Percentiles rank a stretch among this genome's conserved stretches.
Evolutionary conservation across 2,888 invertebrate genomes (phyloP).

Genomic region (Oscheius sp.): DNA sequence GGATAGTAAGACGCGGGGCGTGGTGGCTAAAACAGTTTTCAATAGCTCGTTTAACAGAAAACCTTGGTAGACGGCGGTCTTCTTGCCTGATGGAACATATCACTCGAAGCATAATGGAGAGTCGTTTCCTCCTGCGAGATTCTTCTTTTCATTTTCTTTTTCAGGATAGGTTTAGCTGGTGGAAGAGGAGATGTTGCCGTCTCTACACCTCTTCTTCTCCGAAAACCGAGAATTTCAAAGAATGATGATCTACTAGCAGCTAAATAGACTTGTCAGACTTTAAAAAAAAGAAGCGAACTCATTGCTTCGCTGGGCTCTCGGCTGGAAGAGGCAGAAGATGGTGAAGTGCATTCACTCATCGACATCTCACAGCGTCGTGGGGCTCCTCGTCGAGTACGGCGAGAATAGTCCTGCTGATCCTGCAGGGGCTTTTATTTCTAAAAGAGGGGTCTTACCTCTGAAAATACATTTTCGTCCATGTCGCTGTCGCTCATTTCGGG

Average conservation of each 20-base stretch:
- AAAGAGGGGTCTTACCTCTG: slow-evolving; percentile 28
- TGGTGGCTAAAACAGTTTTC: slow-evolving; percentile 42
- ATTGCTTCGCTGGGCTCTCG: slow-evolving; percentile 67
- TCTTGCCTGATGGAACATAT: slow-evolving; percentile 36
- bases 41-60: too few relatives aligned
- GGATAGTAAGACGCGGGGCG: slow-evolving; percentile 52
- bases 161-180: slow-evolving; percentile 29
- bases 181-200: slow-evolving; percentile 12
- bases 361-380: slow-evolving; percentile 47
- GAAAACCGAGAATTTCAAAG: slow-evolving; percentile 64
- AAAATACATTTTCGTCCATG: slow-evolving; percentile 53
- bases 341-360: slow-evolving; percentile 63
- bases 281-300: slow-evolving; percentile 49
- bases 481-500: slow-evolving; percentile 70
- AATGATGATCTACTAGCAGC: slow-evolving; percentile 68
- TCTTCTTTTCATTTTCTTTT: slow-evolving; percentile 31
- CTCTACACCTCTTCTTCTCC: slow-evolving; percentile 33
- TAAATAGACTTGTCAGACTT: slow-evolving; percentile 40
- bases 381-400: slow-evolving; percentile 35
- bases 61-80: slow-evolving; percentile 19
- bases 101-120: slow-evolving; percentile 23
- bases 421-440: not conserved
- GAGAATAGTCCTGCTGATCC: slow-evolving; percentile 27
- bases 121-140: slow-evolving; percentile 31
- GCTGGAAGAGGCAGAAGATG: slow-evolving; percentile 68